These are phyloP conservation scores for Andrena flavipes DNA, from an alignment of 2,888 invertebrate genomes.

Conservation along the genomic window DNA sequence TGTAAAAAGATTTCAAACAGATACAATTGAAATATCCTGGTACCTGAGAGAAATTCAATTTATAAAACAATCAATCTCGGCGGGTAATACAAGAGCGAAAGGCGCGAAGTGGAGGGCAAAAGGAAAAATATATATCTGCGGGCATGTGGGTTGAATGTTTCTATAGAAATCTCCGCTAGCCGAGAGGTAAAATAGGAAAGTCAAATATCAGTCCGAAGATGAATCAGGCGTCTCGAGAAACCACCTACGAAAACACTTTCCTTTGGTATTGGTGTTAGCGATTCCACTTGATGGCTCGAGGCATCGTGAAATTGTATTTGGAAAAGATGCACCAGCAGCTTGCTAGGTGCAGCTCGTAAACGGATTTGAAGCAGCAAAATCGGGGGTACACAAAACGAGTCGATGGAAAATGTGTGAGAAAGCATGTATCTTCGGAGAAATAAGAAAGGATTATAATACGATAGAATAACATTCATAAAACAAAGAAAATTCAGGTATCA, in stretches of 20 bases:
- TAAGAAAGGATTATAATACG: no score
- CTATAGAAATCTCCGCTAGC: constrained; percentile 5
- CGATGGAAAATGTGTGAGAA: no score
- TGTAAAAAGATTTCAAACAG: no score
- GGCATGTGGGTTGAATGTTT: constrained; percentile 32
- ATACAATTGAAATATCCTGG: not conserved
- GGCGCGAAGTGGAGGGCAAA: not conserved
- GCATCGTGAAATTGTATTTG: not conserved
- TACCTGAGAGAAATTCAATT: not conserved
- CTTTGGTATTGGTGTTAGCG: not conserved
- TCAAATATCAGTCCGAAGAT: constrained; percentile 3
- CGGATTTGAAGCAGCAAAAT: not conserved
- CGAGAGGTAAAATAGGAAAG: constrained; percentile 8
- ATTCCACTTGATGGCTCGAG: not conserved
- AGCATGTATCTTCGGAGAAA: no score
- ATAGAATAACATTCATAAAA: no score
- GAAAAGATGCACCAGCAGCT: not conserved
- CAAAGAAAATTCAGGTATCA: no score
- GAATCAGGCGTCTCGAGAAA: constrained; percentile 18
- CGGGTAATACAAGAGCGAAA: not conserved
- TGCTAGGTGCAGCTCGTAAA: not conserved
- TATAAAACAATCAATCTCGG: constrained; percentile 20
- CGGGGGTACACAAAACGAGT: not conserved
- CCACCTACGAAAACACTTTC: not conserved
- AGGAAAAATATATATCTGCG: constrained; percentile 25